These are phyloP conservation scores for Trichogramma dendrolimi DNA, from an alignment of 2,888 invertebrate genomes.

Conservation along the genomic window DNA sequence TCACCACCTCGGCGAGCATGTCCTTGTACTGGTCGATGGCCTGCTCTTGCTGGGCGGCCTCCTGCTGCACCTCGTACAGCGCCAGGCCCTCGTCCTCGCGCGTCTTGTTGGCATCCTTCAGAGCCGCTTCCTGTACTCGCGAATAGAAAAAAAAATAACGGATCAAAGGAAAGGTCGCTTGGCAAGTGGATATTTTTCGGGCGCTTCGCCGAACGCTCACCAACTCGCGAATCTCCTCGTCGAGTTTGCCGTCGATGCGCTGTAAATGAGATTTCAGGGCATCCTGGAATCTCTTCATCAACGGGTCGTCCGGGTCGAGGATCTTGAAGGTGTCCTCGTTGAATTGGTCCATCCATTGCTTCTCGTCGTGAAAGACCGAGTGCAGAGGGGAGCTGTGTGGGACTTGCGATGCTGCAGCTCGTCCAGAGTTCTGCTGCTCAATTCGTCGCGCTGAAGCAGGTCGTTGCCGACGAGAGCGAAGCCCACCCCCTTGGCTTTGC, in stretches of 20 bases:
- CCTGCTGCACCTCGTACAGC: slow-evolving; percentile 62
- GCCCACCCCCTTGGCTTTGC: too few species aligned
- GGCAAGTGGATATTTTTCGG: slow-evolving; percentile 6
- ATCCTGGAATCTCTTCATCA: slow-evolving; percentile 70
- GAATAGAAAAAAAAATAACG: slow-evolving; percentile 5
- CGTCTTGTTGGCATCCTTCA: slow-evolving; percentile 55
- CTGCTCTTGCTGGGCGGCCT: slow-evolving; percentile 56
- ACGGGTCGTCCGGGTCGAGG: slow-evolving; percentile 68
- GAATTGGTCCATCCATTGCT: slow-evolving; percentile 14
- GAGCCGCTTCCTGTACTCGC: slow-evolving; percentile 48
- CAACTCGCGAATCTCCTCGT: slow-evolving; percentile 65
- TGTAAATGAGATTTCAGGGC: slow-evolving; percentile 64
- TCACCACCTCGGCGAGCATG: slow-evolving; percentile 54
- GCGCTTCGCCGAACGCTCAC: slow-evolving; percentile 49
- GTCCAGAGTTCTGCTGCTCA: too few species aligned
- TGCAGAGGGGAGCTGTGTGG: too few species aligned
- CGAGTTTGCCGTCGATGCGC: slow-evolving; percentile 62
- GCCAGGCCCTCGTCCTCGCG: slow-evolving; percentile 59
- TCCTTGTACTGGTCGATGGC: slow-evolving; percentile 58
- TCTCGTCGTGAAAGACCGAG: too few species aligned
- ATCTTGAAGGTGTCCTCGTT: slow-evolving; percentile 48
- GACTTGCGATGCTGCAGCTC: too few species aligned
- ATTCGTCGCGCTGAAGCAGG: too few species aligned
- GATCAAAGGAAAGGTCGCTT: not conserved
- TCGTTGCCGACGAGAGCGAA: too few species aligned